These are phyloP conservation scores for Ariolimax columbianus DNA, from an alignment of 2,888 invertebrate species.

Conservation along the genomic window DNA sequence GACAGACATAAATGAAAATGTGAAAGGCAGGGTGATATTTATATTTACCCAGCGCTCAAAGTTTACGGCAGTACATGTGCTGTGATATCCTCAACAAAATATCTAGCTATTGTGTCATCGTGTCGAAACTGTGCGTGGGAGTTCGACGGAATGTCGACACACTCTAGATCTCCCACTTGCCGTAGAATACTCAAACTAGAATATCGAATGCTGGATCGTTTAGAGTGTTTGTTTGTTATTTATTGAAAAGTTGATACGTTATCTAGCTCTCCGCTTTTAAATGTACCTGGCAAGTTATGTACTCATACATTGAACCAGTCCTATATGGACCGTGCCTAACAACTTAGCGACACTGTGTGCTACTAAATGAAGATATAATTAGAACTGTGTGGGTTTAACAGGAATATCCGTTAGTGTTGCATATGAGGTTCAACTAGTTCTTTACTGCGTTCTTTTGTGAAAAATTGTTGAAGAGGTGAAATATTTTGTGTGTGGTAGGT, in stretches of 20 bases:
- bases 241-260: background rate
- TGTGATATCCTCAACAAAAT: background rate
- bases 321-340: background rate
- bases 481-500: no score
- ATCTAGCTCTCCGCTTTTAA: background rate
- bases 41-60: no score
- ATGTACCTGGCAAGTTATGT: background rate
- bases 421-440: no score
- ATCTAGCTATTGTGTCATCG: conserved; percentile 2
- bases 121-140: background rate
- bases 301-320: background rate
- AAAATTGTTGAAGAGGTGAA: no score
- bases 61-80: no score
- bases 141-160: background rate
- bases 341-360: background rate
- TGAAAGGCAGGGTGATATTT: no score
- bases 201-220: background rate
- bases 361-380: background rate
- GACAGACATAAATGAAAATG: no score
- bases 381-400: background rate
- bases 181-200: background rate
- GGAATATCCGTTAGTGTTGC: background rate
- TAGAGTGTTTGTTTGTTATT: background rate
- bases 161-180: background rate
- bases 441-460: no score